A percentile compares a stretch with the other conserved stretches of the same genome.
These are phyloP conservation scores for Cepphus grylle DNA, from an alignment of 2,113 vertebrate genomes.

Conservation along the genomic window DNA sequence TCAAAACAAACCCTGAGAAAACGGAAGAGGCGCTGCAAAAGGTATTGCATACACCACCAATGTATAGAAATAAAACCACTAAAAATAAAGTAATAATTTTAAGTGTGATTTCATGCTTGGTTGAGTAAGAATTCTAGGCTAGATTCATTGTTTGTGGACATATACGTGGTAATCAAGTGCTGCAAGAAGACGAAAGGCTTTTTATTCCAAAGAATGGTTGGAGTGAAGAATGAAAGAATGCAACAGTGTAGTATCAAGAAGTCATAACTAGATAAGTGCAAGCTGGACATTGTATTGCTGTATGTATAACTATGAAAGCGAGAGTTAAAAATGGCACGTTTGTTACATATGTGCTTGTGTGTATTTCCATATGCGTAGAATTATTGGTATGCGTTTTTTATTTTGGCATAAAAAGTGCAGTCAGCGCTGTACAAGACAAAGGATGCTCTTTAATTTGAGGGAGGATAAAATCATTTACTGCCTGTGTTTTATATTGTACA, in stretches of 20 bases:
- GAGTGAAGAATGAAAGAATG: not conserved
- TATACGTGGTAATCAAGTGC: not conserved
- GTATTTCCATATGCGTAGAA: not conserved
- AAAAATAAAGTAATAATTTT: not conserved
- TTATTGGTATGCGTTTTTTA: not conserved
- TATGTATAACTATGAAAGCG: not conserved
- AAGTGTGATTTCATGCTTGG: not conserved
- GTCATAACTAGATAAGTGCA: not conserved
- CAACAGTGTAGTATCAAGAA: not conserved
- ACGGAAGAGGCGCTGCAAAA: conserved; percentile 95
- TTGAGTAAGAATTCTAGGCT: not conserved
- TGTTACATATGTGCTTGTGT: not conserved
- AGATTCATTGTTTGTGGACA: not conserved
- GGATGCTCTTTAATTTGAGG: not conserved
- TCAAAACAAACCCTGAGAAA: conserved; percentile 94
- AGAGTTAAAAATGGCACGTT: not conserved
- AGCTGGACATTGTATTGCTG: not conserved
- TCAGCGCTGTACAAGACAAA: not conserved
- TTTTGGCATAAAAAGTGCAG: not conserved
- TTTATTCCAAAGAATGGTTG: not conserved
- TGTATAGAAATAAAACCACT: not conserved
- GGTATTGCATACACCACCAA: conserved; percentile 67
- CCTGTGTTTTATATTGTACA: not conserved
- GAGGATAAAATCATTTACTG: not conserved
- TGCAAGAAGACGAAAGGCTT: not conserved